Evolutionary conservation across 2,797 vertebrate species (phyloP).

Genomic region (Danio jaintianensis): DNA sequence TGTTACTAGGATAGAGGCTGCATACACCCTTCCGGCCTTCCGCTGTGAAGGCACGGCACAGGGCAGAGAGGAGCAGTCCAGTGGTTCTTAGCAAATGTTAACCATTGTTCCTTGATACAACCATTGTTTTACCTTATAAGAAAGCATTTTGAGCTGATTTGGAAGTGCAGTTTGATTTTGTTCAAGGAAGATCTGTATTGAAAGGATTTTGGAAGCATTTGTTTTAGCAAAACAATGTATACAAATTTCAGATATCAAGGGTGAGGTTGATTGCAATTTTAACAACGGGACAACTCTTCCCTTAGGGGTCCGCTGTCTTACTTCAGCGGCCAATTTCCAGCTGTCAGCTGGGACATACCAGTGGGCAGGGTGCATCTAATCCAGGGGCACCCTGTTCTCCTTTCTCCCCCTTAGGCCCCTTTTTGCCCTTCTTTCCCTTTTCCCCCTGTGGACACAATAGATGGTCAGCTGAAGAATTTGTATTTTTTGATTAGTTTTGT

Average conservation of each 20-base stretch:
- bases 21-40: constrained; percentile 67
- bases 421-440: constrained; percentile 99
- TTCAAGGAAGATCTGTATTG: not conserved
- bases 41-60: constrained; percentile 57
- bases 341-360: constrained; percentile 91
- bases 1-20: constrained; percentile 91
- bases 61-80: constrained; percentile 79
- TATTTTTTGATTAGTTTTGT: constrained; percentile 38
- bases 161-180: not conserved
- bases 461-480: constrained; percentile 84
- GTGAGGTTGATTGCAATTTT: constrained; percentile 61
- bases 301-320: constrained; percentile 67
- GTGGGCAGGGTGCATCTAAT: constrained; percentile 99
- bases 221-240: not conserved
- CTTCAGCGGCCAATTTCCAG: constrained; percentile 74
- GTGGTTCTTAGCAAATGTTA: constrained; percentile 63
- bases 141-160: not conserved
- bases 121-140: not conserved
- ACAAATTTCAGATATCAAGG: constrained; percentile 20
- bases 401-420: constrained; percentile 99
- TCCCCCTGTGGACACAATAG: constrained; percentile 99
- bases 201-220: not conserved
- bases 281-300: constrained; percentile 80
- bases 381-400: constrained; percentile 99
- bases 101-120: constrained; percentile 34